These are phyloP conservation scores for Squalus acanthias DNA, from an alignment of 2,797 vertebrate species.

Conservation along the genomic window DNA sequence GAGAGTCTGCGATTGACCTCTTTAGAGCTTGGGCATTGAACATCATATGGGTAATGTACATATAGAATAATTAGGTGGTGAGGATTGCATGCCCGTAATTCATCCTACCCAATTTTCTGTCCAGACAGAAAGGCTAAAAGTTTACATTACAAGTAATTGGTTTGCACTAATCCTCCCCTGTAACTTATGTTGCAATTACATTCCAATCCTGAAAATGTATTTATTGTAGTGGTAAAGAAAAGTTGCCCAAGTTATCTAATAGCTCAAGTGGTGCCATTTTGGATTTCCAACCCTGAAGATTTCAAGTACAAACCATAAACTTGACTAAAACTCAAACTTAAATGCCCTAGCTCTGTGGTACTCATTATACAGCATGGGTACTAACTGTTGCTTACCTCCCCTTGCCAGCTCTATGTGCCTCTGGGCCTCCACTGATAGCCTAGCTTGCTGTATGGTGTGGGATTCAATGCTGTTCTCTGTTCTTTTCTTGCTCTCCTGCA, in stretches of 20 bases:
- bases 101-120: background rate
- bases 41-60: background rate
- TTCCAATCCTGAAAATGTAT: background rate
- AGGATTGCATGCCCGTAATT: background rate
- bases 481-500: background rate
- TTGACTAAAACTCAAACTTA: background rate
- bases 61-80: background rate
- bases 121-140: background rate
- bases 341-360: background rate
- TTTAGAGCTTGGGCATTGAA: background rate
- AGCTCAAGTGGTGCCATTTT: background rate
- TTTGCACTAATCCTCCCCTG: background rate
- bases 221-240: background rate
- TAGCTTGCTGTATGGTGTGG: background rate
- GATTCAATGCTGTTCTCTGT: background rate
- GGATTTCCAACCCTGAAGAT: background rate
- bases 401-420: background rate
- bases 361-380: background rate
- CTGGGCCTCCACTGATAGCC: background rate
- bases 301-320: background rate
- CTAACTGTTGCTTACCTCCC: background rate
- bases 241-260: background rate
- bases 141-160: background rate
- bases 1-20: background rate
- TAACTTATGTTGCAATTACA: background rate